Percentiles rank a stretch among this genome's conserved stretches.
Conservation (phyloP, 2,113 vertebrate genomes). For the Etia nguti region DNA sequence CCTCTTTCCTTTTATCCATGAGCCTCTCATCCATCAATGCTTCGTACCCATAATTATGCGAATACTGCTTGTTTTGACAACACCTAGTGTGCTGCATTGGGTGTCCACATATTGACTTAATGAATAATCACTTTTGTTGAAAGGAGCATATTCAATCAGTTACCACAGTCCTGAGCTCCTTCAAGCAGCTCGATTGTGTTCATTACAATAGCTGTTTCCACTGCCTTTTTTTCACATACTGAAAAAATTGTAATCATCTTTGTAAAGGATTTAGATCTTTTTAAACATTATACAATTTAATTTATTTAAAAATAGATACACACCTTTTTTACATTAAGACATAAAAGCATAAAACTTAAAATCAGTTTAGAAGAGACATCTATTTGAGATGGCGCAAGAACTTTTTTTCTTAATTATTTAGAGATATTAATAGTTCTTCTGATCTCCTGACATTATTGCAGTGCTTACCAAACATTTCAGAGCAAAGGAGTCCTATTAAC, state of each 20-base stretch:
- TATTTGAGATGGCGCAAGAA: not conserved
- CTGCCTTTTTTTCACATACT: not conserved
- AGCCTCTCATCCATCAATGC: slow-evolving; percentile 30
- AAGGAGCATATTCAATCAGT: not conserved
- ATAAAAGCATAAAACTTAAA: not conserved
- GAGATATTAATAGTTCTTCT: not conserved
- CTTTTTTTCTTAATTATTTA: not conserved
- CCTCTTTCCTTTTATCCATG: not conserved
- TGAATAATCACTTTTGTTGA: slow-evolving; percentile 23
- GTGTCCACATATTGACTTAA: slow-evolving; percentile 32
- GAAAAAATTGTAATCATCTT: not conserved
- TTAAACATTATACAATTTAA: not conserved
- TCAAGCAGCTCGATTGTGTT: not conserved
- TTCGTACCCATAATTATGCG: slow-evolving; percentile 16
- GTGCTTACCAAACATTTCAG: not conserved
- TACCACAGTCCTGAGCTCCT: not conserved
- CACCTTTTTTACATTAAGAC: not conserved
- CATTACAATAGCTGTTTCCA: not conserved
- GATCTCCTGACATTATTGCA: not conserved
- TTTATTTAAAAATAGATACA: not conserved
- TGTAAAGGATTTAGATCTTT: not conserved
- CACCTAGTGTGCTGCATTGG: not conserved
- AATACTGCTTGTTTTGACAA: slow-evolving; percentile 29
- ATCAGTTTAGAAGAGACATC: not conserved
- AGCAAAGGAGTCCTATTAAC: not conserved